phyloP scores from a whole-genome alignment of 2,888 invertebrate genomes.

The Petrolisthes cinctipes region DNA sequence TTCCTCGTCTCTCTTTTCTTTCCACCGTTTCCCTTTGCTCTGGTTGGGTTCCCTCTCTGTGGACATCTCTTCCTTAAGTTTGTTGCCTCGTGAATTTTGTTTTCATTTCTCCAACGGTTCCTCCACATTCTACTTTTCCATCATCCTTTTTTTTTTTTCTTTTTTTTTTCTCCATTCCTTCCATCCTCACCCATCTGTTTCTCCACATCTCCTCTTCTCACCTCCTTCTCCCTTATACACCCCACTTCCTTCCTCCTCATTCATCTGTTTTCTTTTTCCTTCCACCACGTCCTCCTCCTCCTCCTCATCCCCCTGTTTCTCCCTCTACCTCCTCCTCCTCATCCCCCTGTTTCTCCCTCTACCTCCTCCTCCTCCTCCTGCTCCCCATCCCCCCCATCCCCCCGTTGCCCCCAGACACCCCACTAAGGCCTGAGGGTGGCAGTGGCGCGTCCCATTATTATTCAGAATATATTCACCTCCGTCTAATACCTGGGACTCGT shows the following conservation, averaged over 20 bases:
- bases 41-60: too few species aligned
- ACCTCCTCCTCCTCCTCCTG: background rate
- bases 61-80: too few species aligned
- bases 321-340: background rate
- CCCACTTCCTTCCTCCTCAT: background rate
- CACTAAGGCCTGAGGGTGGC: slow-evolving; percentile 7
- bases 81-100: too few species aligned
- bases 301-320: background rate
- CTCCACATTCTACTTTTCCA: too few species aligned
- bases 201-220: background rate
- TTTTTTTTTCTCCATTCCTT: background rate
- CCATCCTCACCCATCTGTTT: background rate
- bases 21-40: too few species aligned
- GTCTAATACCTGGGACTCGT: slow-evolving; percentile 37
- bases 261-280: background rate
- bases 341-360: background rate
- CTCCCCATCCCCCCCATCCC: background rate
- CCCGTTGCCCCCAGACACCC: background rate
- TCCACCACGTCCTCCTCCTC: background rate
- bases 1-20: too few species aligned
- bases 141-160: background rate
- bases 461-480: slow-evolving; percentile 38
- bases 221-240: background rate
- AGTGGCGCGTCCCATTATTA: slow-evolving; percentile 35
- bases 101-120: too few species aligned